Evolutionary conservation across 2,113 vertebrate species (phyloP).

Genomic region (Cyrtonyx montezumae): DNA sequence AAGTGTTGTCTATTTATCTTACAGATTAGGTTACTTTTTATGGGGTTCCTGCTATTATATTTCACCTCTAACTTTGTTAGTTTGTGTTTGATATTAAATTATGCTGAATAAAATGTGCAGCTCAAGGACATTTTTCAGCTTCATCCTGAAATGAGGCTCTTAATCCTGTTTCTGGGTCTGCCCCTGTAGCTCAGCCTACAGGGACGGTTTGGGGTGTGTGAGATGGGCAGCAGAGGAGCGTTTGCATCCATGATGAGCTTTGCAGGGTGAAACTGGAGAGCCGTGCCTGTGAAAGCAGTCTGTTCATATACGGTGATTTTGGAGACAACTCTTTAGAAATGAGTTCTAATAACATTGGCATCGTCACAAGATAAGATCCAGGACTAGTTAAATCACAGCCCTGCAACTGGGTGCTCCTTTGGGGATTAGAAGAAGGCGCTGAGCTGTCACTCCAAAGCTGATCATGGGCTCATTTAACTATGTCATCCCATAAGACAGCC

Average conservation of each 20-base stretch:
- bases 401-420: conserved; percentile 29
- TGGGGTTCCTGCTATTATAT: conserved; percentile 68
- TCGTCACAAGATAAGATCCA: conserved; percentile 64
- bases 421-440: conserved; percentile 64
- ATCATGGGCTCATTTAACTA: conserved; percentile 72
- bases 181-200: not conserved
- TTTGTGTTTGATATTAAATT: conserved; percentile 77
- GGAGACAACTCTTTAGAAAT: conserved; percentile 45
- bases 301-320: not conserved
- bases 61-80: conserved; percentile 76
- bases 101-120: conserved; percentile 62
- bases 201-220: not conserved
- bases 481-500: conserved; percentile 73
- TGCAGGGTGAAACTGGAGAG: not conserved
- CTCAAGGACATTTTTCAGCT: conserved; percentile 68
- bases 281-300: not conserved
- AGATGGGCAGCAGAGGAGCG: not conserved
- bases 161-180: conserved; percentile 44
- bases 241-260: not conserved
- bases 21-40: conserved; percentile 72
- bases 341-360: conserved; percentile 60
- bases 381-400: conserved; percentile 66
- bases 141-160: conserved; percentile 39
- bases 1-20: conserved; percentile 72
- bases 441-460: conserved; percentile 71